Conservation (phyloP, 2,113 vertebrate genomes). For the Polyodon spathula region DNA sequence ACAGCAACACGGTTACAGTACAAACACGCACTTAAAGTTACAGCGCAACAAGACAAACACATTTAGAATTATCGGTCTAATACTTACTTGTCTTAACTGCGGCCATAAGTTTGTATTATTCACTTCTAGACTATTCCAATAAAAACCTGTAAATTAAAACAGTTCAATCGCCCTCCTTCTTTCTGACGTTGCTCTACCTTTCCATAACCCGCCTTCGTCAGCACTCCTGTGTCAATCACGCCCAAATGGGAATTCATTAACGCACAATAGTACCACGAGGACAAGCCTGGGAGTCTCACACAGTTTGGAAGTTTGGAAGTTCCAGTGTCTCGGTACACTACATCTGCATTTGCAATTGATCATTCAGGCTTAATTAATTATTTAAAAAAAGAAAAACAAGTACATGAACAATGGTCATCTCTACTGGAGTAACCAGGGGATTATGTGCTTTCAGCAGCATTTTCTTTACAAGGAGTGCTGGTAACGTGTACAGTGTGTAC, state of each 20-base stretch:
- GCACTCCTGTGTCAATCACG: constrained; percentile 41
- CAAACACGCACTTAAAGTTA: background rate
- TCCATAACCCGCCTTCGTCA: constrained; percentile 30
- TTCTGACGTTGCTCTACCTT: constrained; percentile 6
- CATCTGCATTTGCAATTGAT: too few relatives aligned
- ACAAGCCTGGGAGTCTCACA: background rate
- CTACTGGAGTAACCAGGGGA: too few relatives aligned
- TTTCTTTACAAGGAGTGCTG: too few relatives aligned
- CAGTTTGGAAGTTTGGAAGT: background rate
- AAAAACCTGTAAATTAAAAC: background rate
- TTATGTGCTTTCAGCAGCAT: too few relatives aligned
- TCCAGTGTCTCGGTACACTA: too few relatives aligned
- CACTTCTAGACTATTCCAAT: background rate
- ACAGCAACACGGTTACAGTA: background rate
- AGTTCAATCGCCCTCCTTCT: constrained; percentile 6
- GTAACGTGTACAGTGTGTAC: too few relatives aligned
- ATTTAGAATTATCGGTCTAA: background rate
- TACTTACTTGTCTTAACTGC: background rate
- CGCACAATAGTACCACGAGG: background rate
- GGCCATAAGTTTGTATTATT: background rate
- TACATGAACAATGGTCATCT: too few relatives aligned
- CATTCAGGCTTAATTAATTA: too few relatives aligned
- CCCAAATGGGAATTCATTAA: constrained; percentile 24
- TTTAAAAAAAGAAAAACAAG: too few relatives aligned
- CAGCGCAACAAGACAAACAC: background rate